These are phyloP conservation scores for Thelaira solivaga DNA, from an alignment of 2,888 invertebrate species.

Conservation along the genomic window DNA sequence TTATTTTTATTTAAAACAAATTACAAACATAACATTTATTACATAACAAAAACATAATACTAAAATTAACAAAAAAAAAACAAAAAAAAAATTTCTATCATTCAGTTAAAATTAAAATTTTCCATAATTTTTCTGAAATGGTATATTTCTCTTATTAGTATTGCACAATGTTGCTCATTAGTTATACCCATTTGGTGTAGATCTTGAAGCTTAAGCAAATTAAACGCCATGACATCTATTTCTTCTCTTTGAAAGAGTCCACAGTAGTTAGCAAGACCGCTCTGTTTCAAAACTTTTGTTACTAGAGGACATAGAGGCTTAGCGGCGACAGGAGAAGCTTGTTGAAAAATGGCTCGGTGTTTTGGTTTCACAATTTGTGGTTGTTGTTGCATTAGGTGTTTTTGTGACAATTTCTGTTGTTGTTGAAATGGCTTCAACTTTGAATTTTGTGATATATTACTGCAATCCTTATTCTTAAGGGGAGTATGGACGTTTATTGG, in stretches of 20 bases:
- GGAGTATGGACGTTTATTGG: conserved; percentile 40
- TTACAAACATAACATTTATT: too few species aligned
- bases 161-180: conserved; percentile 64
- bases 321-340: conserved; percentile 41
- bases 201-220: conserved; percentile 67
- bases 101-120: too few species aligned
- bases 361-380: not conserved
- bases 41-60: too few species aligned
- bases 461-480: conserved; percentile 29
- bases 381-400: not conserved
- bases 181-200: conserved; percentile 67
- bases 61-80: not conserved
- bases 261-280: conserved; percentile 66
- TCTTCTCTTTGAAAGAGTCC: conserved; percentile 70
- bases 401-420: conserved; percentile 22
- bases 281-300: conserved; percentile 36
- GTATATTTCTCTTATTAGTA: conserved; percentile 32
- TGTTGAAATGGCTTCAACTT: not conserved
- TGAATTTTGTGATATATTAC: conserved; percentile 18
- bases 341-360: conserved; percentile 18
- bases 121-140: conserved; percentile 19
- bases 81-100: not conserved
- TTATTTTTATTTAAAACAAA: too few species aligned
- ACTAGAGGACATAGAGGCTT: conserved; percentile 37
- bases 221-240: conserved; percentile 68